Conservation (phyloP, 2,888 invertebrate genomes). For the Blastobasis adustella region DNA sequence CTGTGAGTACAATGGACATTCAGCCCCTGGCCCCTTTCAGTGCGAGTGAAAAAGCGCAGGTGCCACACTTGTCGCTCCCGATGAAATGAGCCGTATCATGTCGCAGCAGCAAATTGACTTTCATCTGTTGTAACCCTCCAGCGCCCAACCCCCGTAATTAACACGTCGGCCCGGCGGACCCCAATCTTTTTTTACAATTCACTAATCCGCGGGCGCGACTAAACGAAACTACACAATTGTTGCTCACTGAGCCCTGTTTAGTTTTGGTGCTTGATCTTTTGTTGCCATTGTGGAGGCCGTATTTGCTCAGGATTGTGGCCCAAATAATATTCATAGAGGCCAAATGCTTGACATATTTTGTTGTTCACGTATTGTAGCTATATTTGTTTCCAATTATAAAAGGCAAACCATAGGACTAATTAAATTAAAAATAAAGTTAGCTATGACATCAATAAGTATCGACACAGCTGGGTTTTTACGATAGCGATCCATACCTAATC, state of each 20-base stretch:
- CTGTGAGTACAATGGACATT: conserved; percentile 39
- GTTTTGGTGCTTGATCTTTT: conserved; percentile 29
- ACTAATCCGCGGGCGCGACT: conserved; percentile 70
- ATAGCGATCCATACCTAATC: no score
- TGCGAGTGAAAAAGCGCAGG: conserved; percentile 58
- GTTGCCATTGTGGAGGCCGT: conserved; percentile 20
- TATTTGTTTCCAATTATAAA: no score
- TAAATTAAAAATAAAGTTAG: no score
- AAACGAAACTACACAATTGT: conserved; percentile 48
- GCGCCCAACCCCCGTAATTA: conserved; percentile 71
- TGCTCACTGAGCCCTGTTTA: conserved; percentile 47
- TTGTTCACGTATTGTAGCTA: no score
- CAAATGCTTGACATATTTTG: not conserved
- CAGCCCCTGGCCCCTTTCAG: conserved; percentile 26
- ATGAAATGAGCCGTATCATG: conserved; percentile 80
- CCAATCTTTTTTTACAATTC: conserved; percentile 70
- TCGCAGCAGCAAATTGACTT: conserved; percentile 79
- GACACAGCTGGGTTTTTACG: no score
- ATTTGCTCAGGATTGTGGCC: conserved; percentile 24
- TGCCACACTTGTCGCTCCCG: conserved; percentile 68
- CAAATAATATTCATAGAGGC: conserved; percentile 7
- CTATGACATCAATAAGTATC: no score
- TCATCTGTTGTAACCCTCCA: conserved; percentile 68
- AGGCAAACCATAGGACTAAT: no score
- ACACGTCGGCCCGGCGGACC: conserved; percentile 66